A percentile compares a stretch with the other conserved stretches of the same genome.
These are phyloP conservation scores for Chelonus insularis DNA, from an alignment of 1,140 invertebrate species.

Conservation along the genomic window DNA sequence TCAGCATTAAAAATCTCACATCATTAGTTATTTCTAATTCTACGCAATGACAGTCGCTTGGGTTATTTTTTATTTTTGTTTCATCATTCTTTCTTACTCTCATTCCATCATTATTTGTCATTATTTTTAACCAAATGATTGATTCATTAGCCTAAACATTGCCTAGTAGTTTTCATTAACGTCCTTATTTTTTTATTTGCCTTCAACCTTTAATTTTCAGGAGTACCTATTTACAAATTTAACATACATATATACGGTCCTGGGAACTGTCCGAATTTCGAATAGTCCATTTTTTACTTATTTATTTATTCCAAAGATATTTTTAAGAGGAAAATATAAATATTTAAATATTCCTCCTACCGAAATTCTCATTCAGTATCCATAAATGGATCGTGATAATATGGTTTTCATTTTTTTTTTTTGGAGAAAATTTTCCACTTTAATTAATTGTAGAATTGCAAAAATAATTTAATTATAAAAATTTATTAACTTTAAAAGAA, in stretches of 20 bases:
- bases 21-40: too few species aligned
- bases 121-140: conserved; percentile 36
- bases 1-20: too few species aligned
- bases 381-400: conserved; percentile 33
- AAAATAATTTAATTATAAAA: conserved; percentile 2
- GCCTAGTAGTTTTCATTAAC: conserved; percentile 16
- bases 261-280: conserved; percentile 23
- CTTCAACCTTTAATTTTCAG: conserved; percentile 19
- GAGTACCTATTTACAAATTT: conserved; percentile 37
- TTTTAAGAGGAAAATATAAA: not conserved
- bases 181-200: not conserved
- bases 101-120: conserved; percentile 35
- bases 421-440: not conserved
- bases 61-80: conserved; percentile 19
- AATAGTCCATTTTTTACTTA: conserved; percentile 20
- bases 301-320: not conserved
- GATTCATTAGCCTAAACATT: conserved; percentile 24
- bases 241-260: conserved; percentile 13
- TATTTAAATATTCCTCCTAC: conserved; percentile 10
- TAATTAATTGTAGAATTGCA: not conserved
- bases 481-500: not conserved
- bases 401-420: conserved; percentile 13
- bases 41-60: too few species aligned
- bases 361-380: conserved; percentile 26
- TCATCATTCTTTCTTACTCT: conserved; percentile 28